These are phyloP conservation scores for Monochamus alternatus DNA, from an alignment of 2,888 invertebrate genomes.

Conservation along the genomic window DNA sequence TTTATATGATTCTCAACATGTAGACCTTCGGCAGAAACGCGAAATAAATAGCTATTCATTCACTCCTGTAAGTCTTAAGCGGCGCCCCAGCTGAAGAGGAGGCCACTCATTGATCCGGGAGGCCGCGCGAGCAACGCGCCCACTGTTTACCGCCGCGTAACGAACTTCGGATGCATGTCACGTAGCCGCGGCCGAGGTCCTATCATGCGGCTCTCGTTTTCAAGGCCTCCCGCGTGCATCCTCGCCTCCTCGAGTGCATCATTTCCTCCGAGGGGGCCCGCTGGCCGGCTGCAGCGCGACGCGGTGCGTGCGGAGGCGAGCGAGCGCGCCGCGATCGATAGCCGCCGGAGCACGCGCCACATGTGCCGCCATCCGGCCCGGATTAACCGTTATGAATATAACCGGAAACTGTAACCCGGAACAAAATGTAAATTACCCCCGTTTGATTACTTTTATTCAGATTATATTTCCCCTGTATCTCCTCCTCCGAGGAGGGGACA, in stretches of 20 bases:
- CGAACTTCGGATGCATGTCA: constrained; percentile 60
- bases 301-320: constrained; percentile 42
- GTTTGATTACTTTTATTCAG: constrained; percentile 57
- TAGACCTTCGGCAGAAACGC: no score
- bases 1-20: no score
- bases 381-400: constrained; percentile 60
- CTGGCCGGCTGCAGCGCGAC: constrained; percentile 48
- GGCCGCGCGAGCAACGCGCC: constrained; percentile 3
- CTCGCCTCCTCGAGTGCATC: constrained; percentile 43
- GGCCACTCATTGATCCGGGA: not conserved
- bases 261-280: constrained; percentile 37
- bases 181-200: constrained; percentile 53
- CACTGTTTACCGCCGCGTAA: constrained; percentile 55
- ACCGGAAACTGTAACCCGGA: constrained; percentile 59
- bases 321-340: constrained; percentile 55
- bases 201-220: constrained; percentile 60
- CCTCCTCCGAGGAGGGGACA: constrained; percentile 23
- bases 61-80: not conserved
- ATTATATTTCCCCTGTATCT: constrained; percentile 52
- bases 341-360: constrained; percentile 56
- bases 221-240: constrained; percentile 45
- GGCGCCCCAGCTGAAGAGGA: not conserved
- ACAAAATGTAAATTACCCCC: constrained; percentile 59
- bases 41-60: no score
- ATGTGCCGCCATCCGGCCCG: constrained; percentile 58